Evolutionary conservation across 2,888 invertebrate genomes (phyloP).

Genomic region (Nemotelus nigrinus): DNA sequence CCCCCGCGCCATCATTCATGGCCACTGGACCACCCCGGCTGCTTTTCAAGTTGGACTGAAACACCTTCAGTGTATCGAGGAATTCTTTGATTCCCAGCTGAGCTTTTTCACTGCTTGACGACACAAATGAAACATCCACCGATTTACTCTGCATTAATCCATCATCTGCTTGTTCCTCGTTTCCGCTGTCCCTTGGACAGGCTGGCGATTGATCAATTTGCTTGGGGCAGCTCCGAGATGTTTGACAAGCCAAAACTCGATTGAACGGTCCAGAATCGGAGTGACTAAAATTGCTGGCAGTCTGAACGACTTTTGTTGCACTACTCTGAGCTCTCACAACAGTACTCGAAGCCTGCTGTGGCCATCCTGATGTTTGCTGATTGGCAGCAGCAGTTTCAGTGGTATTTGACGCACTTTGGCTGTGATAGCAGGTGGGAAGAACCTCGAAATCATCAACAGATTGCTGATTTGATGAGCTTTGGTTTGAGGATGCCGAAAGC

Average conservation of each 20-base stretch:
- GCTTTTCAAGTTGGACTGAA: constrained; percentile 14
- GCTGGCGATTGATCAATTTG: not conserved
- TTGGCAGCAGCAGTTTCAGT: not conserved
- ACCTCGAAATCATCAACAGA: not conserved
- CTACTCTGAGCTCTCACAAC: not conserved
- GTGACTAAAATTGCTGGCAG: not conserved
- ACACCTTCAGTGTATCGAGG: constrained; percentile 16
- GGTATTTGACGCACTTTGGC: not conserved
- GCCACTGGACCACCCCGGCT: not conserved
- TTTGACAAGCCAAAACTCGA: constrained; percentile 1
- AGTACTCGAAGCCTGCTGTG: constrained; percentile 7
- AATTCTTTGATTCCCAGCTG: constrained; percentile 32
- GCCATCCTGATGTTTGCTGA: constrained; percentile 1
- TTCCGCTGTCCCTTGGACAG: not conserved
- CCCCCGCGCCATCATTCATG: not conserved
- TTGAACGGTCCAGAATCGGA: constrained; percentile 22
- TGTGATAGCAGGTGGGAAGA: constrained; percentile 9
- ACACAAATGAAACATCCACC: not conserved
- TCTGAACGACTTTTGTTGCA: not conserved
- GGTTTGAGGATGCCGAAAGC: not conserved
- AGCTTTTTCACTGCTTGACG: not conserved
- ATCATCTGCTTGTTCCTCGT: not conserved
- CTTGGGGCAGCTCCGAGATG: constrained; percentile 16
- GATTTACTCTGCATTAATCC: constrained; percentile 14
- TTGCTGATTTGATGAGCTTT: not conserved